Percentiles rank a stretch among this genome's conserved stretches.
Evolutionary conservation across 2,888 invertebrate species (phyloP).

Genomic region (Cylindroiulus punctatus): DNA sequence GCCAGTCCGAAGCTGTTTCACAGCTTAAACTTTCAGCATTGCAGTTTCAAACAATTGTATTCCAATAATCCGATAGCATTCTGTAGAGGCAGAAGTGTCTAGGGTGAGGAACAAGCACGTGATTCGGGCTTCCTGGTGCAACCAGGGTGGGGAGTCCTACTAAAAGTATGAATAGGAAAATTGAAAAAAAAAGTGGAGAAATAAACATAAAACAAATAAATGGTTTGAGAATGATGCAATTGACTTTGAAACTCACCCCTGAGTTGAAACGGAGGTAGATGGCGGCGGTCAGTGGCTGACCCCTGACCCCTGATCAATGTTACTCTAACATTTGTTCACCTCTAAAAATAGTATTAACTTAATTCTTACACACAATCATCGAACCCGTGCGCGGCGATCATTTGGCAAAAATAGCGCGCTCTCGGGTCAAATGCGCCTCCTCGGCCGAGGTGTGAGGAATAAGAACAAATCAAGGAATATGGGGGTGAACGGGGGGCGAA

Average conservation of each 20-base stretch:
- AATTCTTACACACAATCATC: slow-evolving; percentile 35
- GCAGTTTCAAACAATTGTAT: neutral
- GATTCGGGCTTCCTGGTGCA: neutral
- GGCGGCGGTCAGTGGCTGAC: neutral
- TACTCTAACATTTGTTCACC: neutral
- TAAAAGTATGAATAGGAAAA: slow-evolving; percentile 14
- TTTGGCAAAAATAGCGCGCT: slow-evolving; percentile 26
- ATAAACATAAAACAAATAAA: slow-evolving; percentile 43
- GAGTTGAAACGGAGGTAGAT: slow-evolving; percentile 55
- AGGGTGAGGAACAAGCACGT: neutral
- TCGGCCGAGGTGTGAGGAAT: neutral
- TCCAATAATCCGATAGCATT: neutral
- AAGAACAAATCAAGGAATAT: neutral
- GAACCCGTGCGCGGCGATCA: neutral
- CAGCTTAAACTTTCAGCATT: neutral
- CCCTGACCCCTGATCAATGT: neutral
- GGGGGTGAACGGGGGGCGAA: neutral
- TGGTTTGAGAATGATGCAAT: slow-evolving; percentile 49
- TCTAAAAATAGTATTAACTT: slow-evolving; percentile 9
- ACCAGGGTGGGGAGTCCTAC: no score
- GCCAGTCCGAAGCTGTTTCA: neutral
- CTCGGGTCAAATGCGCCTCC: neutral
- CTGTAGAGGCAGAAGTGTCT: neutral
- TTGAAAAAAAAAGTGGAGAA: neutral
- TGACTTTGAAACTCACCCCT: slow-evolving; percentile 56